Evolutionary conservation across 2,113 vertebrate species (phyloP).

Genomic region (Tor tambroides): DNA sequence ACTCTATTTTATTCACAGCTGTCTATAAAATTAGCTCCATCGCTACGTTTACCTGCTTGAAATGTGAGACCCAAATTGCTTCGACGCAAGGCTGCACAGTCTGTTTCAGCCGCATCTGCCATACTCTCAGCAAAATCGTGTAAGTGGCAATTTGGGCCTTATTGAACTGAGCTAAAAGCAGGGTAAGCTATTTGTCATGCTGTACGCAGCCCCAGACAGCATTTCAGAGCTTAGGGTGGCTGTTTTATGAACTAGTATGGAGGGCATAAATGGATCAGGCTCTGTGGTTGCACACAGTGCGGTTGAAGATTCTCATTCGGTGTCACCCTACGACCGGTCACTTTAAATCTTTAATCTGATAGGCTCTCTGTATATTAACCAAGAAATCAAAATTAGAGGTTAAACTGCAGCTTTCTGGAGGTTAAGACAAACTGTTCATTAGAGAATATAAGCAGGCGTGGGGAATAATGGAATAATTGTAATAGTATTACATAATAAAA

Average conservation of each 20-base stretch:
- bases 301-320: conserved; percentile 46
- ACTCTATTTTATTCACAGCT: conserved; percentile 57
- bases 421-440: neutral
- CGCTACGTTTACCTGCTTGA: conserved; percentile 53
- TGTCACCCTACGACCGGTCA: neutral
- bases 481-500: neutral
- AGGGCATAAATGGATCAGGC: conserved; percentile 50
- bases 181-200: conserved; percentile 69
- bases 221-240: conserved; percentile 39
- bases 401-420: neutral
- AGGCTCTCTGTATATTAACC: neutral
- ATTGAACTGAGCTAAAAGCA: conserved; percentile 67
- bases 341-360: neutral
- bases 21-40: conserved; percentile 65
- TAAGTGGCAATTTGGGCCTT: conserved; percentile 70
- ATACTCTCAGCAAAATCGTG: conserved; percentile 63
- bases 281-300: conserved; percentile 25
- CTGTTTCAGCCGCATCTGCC: conserved; percentile 65
- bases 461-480: neutral
- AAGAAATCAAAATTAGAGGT: neutral
- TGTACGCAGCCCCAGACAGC: conserved; percentile 63
- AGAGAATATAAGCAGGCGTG: neutral
- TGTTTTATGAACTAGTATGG: conserved; percentile 60
- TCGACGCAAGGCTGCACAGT: conserved; percentile 58
- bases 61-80: conserved; percentile 67